phyloP scores from a whole-genome alignment of 2,888 invertebrate genomes.

The Clostera curtula region DNA sequence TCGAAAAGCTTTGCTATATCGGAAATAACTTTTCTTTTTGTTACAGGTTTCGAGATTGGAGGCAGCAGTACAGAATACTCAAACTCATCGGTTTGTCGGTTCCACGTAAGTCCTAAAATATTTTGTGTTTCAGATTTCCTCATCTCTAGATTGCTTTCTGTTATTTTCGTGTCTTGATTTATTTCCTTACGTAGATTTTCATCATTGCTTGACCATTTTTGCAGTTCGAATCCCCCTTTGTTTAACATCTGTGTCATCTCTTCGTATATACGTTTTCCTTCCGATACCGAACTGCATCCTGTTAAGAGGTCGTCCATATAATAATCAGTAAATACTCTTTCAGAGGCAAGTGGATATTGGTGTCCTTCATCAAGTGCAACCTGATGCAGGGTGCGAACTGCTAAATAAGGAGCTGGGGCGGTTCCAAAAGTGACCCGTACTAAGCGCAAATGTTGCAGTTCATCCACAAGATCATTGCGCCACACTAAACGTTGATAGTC shows the following conservation, averaged over 20 bases:
- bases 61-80: conserved; percentile 12
- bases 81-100: conserved; percentile 6
- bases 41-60: conserved; percentile 8
- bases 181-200: conserved; percentile 3
- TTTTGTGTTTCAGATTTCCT: conserved; percentile 1
- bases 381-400: not conserved
- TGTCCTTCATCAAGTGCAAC: not conserved
- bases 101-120: conserved; percentile 5
- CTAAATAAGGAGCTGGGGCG: conserved; percentile 2
- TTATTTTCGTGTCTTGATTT: not conserved
- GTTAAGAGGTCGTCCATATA: too few relatives aligned
- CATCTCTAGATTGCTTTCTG: too few relatives aligned
- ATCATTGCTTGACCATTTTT: conserved; percentile 6
- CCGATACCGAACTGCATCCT: conserved; percentile 1
- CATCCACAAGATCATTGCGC: conserved; percentile 1
- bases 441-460: not conserved
- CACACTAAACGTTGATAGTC: conserved; percentile 3
- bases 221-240: conserved; percentile 5
- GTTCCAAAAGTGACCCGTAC: conserved; percentile 2
- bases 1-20: conserved; percentile 15
- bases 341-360: conserved; percentile 1
- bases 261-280: conserved; percentile 4
- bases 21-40: conserved; percentile 16
- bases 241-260: conserved; percentile 3
- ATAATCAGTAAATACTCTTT: not conserved